Evolutionary conservation across 2,888 invertebrate genomes (phyloP), one percentile per base, ranked within the genome.

Genomic region (Acleris cristana): DNA sequence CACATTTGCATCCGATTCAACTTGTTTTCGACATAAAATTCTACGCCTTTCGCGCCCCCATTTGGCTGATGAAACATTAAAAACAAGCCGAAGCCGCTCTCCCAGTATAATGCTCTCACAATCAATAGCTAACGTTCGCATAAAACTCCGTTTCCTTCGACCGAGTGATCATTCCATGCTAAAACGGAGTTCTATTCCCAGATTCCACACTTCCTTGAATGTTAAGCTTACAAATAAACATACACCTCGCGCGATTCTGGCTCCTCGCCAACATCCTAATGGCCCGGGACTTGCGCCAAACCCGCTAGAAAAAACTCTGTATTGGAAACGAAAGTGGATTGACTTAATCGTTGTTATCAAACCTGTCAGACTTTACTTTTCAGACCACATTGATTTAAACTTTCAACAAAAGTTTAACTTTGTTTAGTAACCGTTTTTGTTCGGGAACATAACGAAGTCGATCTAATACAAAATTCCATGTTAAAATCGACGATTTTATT

Each of bases 151-250:
- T 61, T 65, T 76, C 76, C 77, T 76, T 72, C 69, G 71, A 77
- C 76, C 71, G 65, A 75, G 77, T 79, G 80, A 79, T 83, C 84
- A 84, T 81, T 84, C 82, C 82, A 79, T 81, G 81, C 85, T 62
- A 52, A 62, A 67, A 21, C 86, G 81, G 82, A 77, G 76, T 83
- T 85, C 90, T 90, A 90, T 90, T 92, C 86, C 82, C 80, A 87
- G 89, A 88, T 82, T 84, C 85, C 81, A 82, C 86, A 90, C 90
- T 91, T 92, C 90, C 91, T 89, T 87, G 90, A 90, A 89, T 90
- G 87, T 88, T 86, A 80, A 84, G 85, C 85, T 88, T 84, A 90
- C 89, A 87, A 90, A 91, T 89, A 90, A 85, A 89, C 83, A 85
- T 84, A 85, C 89, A 89, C 87, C 87, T 88, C 84, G 85, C 80